phyloP scores from a whole-genome alignment of 2,113 vertebrate genomes.

The Rana temporaria region DNA sequence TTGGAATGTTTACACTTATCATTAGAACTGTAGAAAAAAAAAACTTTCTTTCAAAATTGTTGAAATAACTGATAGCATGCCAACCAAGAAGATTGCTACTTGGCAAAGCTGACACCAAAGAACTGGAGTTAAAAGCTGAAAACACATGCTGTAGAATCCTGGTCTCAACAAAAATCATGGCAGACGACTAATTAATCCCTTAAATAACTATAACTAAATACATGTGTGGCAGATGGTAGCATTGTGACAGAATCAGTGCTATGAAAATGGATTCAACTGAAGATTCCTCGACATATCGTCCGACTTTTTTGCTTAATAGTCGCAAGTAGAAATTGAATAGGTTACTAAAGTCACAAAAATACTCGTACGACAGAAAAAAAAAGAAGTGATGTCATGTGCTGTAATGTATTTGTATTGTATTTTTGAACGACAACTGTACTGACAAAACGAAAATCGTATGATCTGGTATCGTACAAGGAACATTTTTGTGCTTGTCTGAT shows the following conservation, averaged over 20 bases:
- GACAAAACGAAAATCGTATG: too few relatives aligned
- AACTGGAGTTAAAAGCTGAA: slow-evolving; percentile 34
- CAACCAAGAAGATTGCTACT: slow-evolving; percentile 6
- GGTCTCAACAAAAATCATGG: slow-evolving; percentile 31
- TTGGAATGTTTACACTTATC: slow-evolving; percentile 37
- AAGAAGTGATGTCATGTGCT: too few relatives aligned
- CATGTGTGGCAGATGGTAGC: slow-evolving; percentile 45
- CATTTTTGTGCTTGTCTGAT: too few relatives aligned
- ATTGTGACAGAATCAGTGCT: slow-evolving; percentile 38
- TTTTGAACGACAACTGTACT: too few relatives aligned
- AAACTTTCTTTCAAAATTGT: slow-evolving; percentile 1
- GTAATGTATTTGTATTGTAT: too few relatives aligned
- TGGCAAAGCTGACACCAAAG: slow-evolving; percentile 14
- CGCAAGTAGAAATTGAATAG: too few relatives aligned
- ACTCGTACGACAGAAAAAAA: too few relatives aligned
- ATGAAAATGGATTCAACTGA: slow-evolving; percentile 34
- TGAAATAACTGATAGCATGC: slow-evolving; percentile 42
- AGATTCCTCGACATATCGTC: too few relatives aligned
- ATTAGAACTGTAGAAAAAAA: slow-evolving; percentile 38
- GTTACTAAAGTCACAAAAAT: too few relatives aligned
- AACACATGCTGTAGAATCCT: slow-evolving; percentile 34
- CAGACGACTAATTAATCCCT: slow-evolving; percentile 53
- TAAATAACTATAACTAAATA: slow-evolving; percentile 47
- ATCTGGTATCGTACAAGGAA: too few relatives aligned
- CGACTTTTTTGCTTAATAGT: too few relatives aligned